Base-by-base conservation (phyloP, 2,113 vertebrate species). In the Alethe diademata region DNA sequence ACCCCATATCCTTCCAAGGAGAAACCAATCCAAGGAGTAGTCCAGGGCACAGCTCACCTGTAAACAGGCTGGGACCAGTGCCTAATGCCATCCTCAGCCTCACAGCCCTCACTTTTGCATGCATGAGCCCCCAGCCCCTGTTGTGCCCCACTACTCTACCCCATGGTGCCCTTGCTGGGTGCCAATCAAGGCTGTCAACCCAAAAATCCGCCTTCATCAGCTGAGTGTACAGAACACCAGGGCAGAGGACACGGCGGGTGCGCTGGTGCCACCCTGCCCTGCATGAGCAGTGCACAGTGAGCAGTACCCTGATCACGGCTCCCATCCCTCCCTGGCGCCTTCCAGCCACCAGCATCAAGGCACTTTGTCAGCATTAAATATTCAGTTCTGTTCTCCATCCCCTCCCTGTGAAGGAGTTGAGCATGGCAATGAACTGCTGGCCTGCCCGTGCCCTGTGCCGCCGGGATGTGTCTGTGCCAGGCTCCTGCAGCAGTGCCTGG, bases 331-430 rank as follows among this genome's bases (percentile, higher is more conserved):
- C 61, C 38, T 3, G 9, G 69, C 11, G 65, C 81, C 73, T 92
- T 89, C 72, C 84, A 92, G 79, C 70, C 69, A 66, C 79, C 51
- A n/a, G 60, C 33, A 2, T 78, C 74, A 69, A 90, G 60, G 85
- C 92, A 79, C 57, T 93, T 72, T 88, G 88, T 61, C 2, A 0
- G 58, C 88, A 96, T 96, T 95, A 96, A 96, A 96, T 85, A 94
- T 92, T 92, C 93, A 86, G 78, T 73, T 94, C 71, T 6, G 26
- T 91, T 94, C 88, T 88, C 60, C 88, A 38, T 82, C 50, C 71
- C 35, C 62, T 85, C 74, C 74, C 54, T 50, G 81, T 0, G 11
- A 40, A 88, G 54, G 90, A 87, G 92, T 40, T 92, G 71, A 75
- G 92, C 85, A 93, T 85, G 0, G 13, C 90, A 93, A 79, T 90